Percentiles rank a stretch among this genome's conserved stretches.
Evolutionary conservation across 2,888 invertebrate genomes (phyloP).

Genomic region (Antitype chi): DNA sequence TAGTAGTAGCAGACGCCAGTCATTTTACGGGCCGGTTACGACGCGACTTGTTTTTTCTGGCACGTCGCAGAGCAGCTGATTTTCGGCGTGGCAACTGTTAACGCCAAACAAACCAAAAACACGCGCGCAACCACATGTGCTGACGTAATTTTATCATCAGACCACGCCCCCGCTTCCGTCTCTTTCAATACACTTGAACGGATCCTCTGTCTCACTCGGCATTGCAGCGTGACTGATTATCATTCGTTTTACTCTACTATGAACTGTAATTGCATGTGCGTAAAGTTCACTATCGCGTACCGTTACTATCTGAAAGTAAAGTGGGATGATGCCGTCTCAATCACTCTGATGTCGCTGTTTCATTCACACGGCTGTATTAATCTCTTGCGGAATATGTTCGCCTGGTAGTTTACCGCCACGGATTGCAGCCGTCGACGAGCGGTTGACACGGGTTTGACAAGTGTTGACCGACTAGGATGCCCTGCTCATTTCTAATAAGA

Average conservation of each 20-base stretch:
- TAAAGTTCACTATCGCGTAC: constrained; percentile 73
- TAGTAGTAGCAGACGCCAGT: constrained; percentile 59
- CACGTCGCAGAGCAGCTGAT: constrained; percentile 84
- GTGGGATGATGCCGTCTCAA: constrained; percentile 70
- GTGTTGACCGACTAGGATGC: constrained; percentile 77
- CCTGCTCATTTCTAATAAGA: constrained; percentile 50
- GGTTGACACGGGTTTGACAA: constrained; percentile 88
- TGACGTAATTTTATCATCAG: constrained; percentile 80
- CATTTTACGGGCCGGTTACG: constrained; percentile 64
- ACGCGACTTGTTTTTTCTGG: constrained; percentile 75
- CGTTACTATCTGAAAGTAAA: constrained; percentile 61
- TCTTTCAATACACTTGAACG: constrained; percentile 71
- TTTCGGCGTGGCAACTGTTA: constrained; percentile 84
- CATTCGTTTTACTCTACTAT: constrained; percentile 63
- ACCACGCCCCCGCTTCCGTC: constrained; percentile 80
- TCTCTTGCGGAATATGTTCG: constrained; percentile 78
- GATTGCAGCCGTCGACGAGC: constrained; percentile 88
- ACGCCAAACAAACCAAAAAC: constrained; percentile 80
- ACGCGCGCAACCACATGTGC: constrained; percentile 84
- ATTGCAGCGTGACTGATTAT: constrained; percentile 81
- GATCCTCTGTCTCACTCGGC: constrained; percentile 76
- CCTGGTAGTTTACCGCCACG: constrained; percentile 90
- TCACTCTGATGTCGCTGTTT: constrained; percentile 73
- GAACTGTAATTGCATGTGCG: constrained; percentile 67
- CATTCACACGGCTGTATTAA: constrained; percentile 70